Base-by-base conservation (phyloP, 2,113 vertebrate genomes). In the Loxodonta africana region DNA sequence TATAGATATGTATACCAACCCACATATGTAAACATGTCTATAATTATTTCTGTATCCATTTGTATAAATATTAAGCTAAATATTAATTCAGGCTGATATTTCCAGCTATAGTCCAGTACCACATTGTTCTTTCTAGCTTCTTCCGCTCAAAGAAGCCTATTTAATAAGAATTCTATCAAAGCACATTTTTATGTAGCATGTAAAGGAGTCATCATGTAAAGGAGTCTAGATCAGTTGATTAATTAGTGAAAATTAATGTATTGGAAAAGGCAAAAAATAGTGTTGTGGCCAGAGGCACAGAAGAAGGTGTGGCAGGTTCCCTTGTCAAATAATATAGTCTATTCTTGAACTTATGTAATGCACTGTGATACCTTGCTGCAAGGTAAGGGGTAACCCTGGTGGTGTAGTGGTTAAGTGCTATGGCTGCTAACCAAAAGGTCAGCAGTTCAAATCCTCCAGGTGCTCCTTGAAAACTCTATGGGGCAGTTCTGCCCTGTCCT, bases 221-320 rank as follows among this genome's bases (percentile, higher is more conserved):
- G 63, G 51, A 74, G 6, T 48, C 3, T 83, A 12, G 37, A 23
- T 18, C 28, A 90, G n/a, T 25, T 90, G 30, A 89, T 37, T 87
- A 87, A 86, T 63, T 92, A 37, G 33, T 81, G 33, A 95, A 88
- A 87, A 81, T 57, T 81, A 76, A 77, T 71, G 25, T 62, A 15
- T 25, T 82, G 7, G 67, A 71, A 85, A 87, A 90, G 6, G 44
- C 33, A 82, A 62, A n/a, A 90, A 6, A 46, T 90, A 83, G 17
- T 15, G 71, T 28, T 23, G 28, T 82, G 46, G 17, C n/a, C 25
- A 53, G n/a, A 77, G 90, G 20, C 11, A n/a, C 23, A 44, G 48
- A 48, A 74, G 62, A n/a, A 51, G 20, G 18, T 82, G 76, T 60
- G 83, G 3, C 44, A 90, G 65, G 73, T 44, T 81, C 53, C 37